phyloP scores from a whole-genome alignment of 2,888 invertebrate species.

The Aporophyla nigra region DNA sequence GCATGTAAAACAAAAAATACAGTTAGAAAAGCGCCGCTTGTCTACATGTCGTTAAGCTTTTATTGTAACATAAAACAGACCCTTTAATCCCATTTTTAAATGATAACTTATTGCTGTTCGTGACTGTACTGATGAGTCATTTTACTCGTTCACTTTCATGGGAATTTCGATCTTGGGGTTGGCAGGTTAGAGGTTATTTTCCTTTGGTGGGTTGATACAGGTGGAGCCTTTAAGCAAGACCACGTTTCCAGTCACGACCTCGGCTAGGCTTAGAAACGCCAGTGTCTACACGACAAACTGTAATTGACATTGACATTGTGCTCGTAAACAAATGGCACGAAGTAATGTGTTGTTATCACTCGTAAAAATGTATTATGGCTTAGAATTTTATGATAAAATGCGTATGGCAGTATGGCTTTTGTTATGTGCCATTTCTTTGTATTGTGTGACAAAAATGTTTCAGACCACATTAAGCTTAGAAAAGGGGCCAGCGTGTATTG shows the following conservation, averaged over 20 bases:
- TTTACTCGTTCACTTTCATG: conserved; percentile 22
- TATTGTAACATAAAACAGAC: conserved; percentile 46
- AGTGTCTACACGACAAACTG: conserved; percentile 69
- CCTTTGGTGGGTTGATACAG: conserved; percentile 49
- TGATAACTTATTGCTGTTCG: conserved; percentile 57
- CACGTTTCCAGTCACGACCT: conserved; percentile 72
- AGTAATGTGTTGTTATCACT: conserved; percentile 58
- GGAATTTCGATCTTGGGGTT: conserved; percentile 29
- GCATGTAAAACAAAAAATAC: conserved; percentile 22
- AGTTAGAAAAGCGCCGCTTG: conserved; percentile 32
- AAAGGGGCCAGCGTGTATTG: conserved; percentile 2
- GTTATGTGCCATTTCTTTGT: conserved; percentile 8
- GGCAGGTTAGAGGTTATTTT: conserved; percentile 51
- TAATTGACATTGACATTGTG: conserved; percentile 80
- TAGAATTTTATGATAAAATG: conserved; percentile 44
- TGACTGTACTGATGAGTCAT: conserved; percentile 63
- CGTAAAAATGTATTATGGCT: conserved; percentile 46
- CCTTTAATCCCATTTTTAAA: conserved; percentile 52
- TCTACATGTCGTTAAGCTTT: conserved; percentile 48
- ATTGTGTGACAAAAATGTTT: neutral
- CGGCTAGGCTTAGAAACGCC: conserved; percentile 69
- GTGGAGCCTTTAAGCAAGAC: conserved; percentile 68
- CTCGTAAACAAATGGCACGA: conserved; percentile 59
- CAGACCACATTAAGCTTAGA: neutral
- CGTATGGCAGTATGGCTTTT: conserved; percentile 18